A percentile compares a stretch with the other conserved stretches of the same genome.
phyloP scores from a whole-genome alignment of 2,888 invertebrate species.

The Meliscaeva auricollis region DNA sequence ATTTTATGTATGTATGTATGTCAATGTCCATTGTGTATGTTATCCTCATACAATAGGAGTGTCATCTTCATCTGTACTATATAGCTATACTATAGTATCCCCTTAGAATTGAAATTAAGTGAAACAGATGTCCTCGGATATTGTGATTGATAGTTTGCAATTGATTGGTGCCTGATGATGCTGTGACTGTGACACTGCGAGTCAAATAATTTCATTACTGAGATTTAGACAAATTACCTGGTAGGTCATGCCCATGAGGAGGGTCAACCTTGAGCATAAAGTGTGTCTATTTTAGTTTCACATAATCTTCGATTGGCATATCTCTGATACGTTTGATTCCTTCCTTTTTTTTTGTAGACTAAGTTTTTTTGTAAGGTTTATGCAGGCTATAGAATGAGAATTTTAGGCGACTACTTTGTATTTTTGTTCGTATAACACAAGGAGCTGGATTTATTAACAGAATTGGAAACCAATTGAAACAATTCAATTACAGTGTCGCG shows the following conservation, averaged over 20 bases:
- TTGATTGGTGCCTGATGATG: conserved; percentile 71
- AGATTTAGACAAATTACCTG: conserved; percentile 75
- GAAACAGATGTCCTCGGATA: conserved; percentile 77
- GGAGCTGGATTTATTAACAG: too few species aligned
- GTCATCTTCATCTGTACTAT: too few species aligned
- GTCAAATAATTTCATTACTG: conserved; percentile 75
- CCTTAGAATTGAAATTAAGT: conserved; percentile 77
- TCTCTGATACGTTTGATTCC: conserved; percentile 7
- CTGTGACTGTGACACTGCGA: conserved; percentile 64
- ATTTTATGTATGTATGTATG: too few species aligned
- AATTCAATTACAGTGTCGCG: too few species aligned
- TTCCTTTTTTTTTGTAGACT: conserved; percentile 18
- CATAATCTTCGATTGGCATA: conserved; percentile 21
- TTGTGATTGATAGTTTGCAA: conserved; percentile 77
- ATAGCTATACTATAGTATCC: too few species aligned
- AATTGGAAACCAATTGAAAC: too few species aligned
- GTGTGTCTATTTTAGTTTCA: conserved; percentile 42
- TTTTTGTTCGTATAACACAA: too few species aligned
- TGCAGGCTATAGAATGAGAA: too few species aligned
- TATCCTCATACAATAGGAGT: conserved; percentile 31
- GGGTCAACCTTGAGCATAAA: conserved; percentile 62
- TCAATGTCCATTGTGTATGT: conserved; percentile 13
- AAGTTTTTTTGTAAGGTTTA: too few species aligned
- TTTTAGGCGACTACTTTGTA: too few species aligned
- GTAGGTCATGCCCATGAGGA: conserved; percentile 72